Evolutionary conservation across 92 coral and sea anemone genomes (phyloP).

Genomic region (Zoanthus sociatus): DNA sequence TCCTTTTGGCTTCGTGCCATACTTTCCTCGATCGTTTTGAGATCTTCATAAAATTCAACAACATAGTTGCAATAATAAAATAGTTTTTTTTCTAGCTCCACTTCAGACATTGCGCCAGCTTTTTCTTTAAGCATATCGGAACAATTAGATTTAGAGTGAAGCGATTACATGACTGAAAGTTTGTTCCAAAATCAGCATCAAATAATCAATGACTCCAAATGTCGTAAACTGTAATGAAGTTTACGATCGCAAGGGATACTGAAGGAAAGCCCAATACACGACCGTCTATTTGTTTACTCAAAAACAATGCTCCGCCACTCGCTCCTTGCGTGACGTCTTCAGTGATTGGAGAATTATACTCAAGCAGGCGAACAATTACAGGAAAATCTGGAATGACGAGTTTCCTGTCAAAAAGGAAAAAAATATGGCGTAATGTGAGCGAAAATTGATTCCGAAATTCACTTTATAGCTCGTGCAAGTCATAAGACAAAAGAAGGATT

Average conservation of each 20-base stretch:
- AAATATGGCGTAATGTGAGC: not conserved
- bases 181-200: not conserved
- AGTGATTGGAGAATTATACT: not conserved
- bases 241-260: not conserved
- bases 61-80: constrained; percentile 15
- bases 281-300: constrained; percentile 27
- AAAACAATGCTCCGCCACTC: not conserved
- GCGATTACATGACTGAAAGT: not conserved
- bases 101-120: not conserved
- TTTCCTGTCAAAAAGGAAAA: not conserved
- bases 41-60: constrained; percentile 34
- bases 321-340: not conserved
- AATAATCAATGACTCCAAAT: not conserved
- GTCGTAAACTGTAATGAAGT: not conserved
- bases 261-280: constrained; percentile 9
- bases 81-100: constrained; percentile 1
- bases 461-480: too few species aligned
- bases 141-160: too few species aligned
- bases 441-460: too few species aligned
- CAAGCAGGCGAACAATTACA: not conserved
- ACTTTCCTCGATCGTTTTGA: constrained; percentile 43
- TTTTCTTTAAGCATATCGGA: constrained; percentile 8
- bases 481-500: too few species aligned
- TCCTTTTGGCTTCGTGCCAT: constrained; percentile 41
- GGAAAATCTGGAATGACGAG: constrained; percentile 5